phyloP scores from a whole-genome alignment of 23 tunicate genomes.

The Halocynthia roretzi region DNA sequence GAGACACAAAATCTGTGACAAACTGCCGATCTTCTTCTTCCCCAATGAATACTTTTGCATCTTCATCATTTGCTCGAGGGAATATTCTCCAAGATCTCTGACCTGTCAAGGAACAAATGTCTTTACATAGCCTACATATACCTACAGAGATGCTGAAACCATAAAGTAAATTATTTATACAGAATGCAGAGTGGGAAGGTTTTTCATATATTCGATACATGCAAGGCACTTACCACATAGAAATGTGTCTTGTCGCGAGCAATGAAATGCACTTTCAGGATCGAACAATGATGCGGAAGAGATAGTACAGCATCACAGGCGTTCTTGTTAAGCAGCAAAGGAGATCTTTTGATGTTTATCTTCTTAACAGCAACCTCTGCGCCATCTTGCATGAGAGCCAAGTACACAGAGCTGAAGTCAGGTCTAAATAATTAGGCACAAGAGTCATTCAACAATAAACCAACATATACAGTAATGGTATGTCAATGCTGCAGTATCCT shows the following conservation, averaged over 20 bases:
- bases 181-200: not conserved
- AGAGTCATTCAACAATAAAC: too few species aligned
- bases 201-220: not conserved
- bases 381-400: conserved; percentile 43
- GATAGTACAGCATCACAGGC: conserved; percentile 5
- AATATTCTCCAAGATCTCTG: conserved; percentile 46
- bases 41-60: conserved; percentile 1
- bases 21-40: not conserved
- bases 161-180: too few species aligned
- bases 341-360: conserved; percentile 46
- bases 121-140: not conserved
- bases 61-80: conserved; percentile 38
- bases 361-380: conserved; percentile 70
- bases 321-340: conserved; percentile 23
- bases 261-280: conserved; percentile 28
- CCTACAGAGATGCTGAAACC: not conserved
- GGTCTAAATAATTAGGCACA: conserved; percentile 30
- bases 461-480: too few species aligned
- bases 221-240: conserved; percentile 43
- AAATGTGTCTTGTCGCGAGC: conserved; percentile 46
- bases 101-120: conserved; percentile 9
- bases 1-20: conserved; percentile 13
- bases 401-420: conserved; percentile 49
- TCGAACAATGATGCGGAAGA: conserved; percentile 1
- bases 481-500: too few species aligned